Percentiles rank a stretch among this genome's conserved stretches.
Evolutionary conservation across 2,797 vertebrate species (phyloP).

Genomic region (Gallinago nigripennis): DNA sequence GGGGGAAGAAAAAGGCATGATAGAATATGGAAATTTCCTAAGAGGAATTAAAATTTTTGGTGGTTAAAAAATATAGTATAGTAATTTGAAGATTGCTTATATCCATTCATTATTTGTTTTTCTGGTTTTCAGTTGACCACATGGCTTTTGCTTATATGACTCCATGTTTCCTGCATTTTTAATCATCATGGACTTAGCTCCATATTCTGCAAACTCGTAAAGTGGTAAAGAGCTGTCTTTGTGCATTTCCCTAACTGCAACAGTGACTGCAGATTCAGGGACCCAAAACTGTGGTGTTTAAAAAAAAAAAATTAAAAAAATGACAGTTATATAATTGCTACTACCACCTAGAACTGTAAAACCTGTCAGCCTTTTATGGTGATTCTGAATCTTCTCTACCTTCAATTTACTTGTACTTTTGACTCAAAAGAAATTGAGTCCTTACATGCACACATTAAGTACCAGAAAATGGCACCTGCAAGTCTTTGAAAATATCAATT

Average conservation of each 20-base stretch:
- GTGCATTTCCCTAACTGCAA: not conserved
- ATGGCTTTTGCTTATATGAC: not conserved
- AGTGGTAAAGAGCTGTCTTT: not conserved
- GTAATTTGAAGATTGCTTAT: not conserved
- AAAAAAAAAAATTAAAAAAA: not conserved
- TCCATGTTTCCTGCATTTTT: not conserved
- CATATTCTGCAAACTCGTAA: not conserved
- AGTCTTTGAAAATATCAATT: not conserved
- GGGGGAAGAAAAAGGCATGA: accelerated
- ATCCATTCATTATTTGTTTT: not conserved
- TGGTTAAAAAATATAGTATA: not conserved
- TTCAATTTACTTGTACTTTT: not conserved
- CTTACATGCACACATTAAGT: not conserved
- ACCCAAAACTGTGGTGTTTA: not conserved
- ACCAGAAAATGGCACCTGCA: not conserved
- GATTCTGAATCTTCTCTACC: not conserved
- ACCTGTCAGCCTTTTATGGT: not conserved
- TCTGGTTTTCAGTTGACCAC: not conserved
- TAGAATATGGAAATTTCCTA: not conserved
- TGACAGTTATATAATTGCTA: not conserved
- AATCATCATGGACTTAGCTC: not conserved
- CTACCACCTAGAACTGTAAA: not conserved
- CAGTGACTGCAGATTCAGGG: not conserved
- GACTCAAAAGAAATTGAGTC: not conserved
- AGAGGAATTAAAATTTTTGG: not conserved